Percentiles rank a stretch among this genome's conserved stretches.
Evolutionary conservation across 2,888 invertebrate genomes (phyloP).

Genomic region (Yponomeuta malinellus): DNA sequence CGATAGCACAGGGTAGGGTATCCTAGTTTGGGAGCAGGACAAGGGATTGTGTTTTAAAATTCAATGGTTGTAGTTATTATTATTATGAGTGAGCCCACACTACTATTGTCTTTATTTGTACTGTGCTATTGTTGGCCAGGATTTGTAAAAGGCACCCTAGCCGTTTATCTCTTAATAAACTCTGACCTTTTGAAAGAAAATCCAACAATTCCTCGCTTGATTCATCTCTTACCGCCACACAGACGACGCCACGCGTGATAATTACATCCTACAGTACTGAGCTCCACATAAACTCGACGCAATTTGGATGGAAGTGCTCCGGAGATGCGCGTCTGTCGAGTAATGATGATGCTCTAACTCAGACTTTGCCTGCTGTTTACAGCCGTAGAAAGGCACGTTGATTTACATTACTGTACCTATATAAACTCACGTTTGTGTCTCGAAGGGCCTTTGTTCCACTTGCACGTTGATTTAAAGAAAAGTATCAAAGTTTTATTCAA

Average conservation of each 20-base stretch:
- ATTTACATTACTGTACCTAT: no score
- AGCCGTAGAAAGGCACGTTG: no score
- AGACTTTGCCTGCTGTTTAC: neutral
- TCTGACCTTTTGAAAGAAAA: neutral
- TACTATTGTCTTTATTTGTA: no score
- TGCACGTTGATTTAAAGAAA: no score
- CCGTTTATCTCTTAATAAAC: neutral
- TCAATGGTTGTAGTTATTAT: no score
- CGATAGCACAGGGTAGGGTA: no score
- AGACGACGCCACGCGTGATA: constrained; percentile 22
- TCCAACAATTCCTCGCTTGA: neutral
- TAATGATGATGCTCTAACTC: neutral
- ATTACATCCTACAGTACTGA: constrained; percentile 36
- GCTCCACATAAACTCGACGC: constrained; percentile 38
- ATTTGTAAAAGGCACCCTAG: neutral
- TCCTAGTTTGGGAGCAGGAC: no score
- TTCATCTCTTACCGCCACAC: neutral
- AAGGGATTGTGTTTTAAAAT: no score
- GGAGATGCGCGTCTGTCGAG: constrained; percentile 26
- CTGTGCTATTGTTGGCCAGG: neutral
- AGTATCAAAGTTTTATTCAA: no score
- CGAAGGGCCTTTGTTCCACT: no score
- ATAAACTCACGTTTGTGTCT: no score
- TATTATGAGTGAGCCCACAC: no score
- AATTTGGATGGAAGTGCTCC: constrained; percentile 49